Evolutionary conservation across 2,888 invertebrate species (phyloP).

Genomic region (Esperia sulphurella): DNA sequence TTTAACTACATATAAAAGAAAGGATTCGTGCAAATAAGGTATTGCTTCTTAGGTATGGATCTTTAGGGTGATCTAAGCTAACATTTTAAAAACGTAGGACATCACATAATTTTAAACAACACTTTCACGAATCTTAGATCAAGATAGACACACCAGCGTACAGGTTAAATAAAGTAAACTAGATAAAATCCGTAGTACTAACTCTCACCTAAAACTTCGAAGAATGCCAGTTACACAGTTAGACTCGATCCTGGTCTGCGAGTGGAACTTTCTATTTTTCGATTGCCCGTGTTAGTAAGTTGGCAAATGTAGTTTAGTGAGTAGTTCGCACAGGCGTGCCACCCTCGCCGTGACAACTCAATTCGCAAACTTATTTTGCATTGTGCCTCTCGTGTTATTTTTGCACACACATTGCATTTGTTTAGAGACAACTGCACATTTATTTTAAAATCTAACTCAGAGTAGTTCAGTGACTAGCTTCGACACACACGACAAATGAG

Average conservation of each 20-base stretch:
- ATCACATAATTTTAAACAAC: too few relatives aligned
- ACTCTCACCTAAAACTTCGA: constrained; percentile 61
- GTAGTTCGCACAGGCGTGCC: constrained; percentile 50
- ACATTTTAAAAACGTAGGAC: too few relatives aligned
- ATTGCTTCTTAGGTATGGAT: too few relatives aligned
- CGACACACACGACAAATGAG: too few relatives aligned
- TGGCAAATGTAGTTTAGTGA: constrained; percentile 63
- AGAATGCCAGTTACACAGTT: constrained; percentile 73
- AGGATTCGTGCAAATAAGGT: too few relatives aligned
- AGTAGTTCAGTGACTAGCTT: too few relatives aligned
- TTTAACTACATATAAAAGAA: too few relatives aligned
- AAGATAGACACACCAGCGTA: neutral
- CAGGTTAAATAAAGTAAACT: constrained; percentile 40
- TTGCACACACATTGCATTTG: constrained; percentile 17
- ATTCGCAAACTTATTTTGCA: constrained; percentile 62
- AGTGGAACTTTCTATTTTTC: constrained; percentile 71
- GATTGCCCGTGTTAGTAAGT: constrained; percentile 73
- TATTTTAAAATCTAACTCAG: neutral
- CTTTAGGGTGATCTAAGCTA: too few relatives aligned
- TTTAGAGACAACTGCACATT: neutral
- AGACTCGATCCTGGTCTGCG: constrained; percentile 50
- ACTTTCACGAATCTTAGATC: too few relatives aligned
- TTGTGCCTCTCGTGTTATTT: constrained; percentile 35
- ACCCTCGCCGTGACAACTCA: constrained; percentile 41
- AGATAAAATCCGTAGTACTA: constrained; percentile 50